These are phyloP conservation scores for Pteropus rufus DNA, from an alignment of 2,797 vertebrate species.

Conservation along the genomic window DNA sequence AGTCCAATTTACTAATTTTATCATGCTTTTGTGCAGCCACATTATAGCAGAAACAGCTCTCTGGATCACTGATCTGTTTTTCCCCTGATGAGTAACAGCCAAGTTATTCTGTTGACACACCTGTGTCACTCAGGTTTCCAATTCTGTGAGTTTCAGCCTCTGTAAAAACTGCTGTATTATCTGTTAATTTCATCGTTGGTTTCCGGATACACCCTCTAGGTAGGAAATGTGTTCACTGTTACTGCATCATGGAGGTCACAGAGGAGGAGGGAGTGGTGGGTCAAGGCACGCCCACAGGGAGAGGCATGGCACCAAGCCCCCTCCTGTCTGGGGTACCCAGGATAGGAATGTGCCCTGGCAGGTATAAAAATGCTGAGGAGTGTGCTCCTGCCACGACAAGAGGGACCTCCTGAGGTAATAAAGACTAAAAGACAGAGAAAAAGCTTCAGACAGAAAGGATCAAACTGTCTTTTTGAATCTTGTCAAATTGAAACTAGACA, in stretches of 20 bases:
- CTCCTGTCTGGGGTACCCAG: not conserved
- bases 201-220: constrained; percentile 50
- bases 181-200: not conserved
- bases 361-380: not conserved
- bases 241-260: not conserved
- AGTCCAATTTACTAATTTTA: not conserved
- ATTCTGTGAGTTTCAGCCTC: not conserved
- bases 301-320: not conserved
- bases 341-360: not conserved
- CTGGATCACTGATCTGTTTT: not conserved
- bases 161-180: not conserved
- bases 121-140: not conserved
- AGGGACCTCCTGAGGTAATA: not conserved
- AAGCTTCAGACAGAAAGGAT: not conserved
- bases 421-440: not conserved
- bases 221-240: constrained; percentile 45
- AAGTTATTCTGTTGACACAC: not conserved
- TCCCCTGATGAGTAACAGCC: not conserved
- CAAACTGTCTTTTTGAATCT: not conserved
- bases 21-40: not conserved
- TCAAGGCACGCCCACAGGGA: not conserved
- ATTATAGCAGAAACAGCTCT: not conserved
- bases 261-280: not conserved
- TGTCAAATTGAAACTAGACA: not conserved
- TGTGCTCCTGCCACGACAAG: not conserved